Evolutionary conservation across 2,888 invertebrate genomes (phyloP), one percentile per base, ranked within the genome.

Genomic region (Scelioninae gen. 2): DNA sequence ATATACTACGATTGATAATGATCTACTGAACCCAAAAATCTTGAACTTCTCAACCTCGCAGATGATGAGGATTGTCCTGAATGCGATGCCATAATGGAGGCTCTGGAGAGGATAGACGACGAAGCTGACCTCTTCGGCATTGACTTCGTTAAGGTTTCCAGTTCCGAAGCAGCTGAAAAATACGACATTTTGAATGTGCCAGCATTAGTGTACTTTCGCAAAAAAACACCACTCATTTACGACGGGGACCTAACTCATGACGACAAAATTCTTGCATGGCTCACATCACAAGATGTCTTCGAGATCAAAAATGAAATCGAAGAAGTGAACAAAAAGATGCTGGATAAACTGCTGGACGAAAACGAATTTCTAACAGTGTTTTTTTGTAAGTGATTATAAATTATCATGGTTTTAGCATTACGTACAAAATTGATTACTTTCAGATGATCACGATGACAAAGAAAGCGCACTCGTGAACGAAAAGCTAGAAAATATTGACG

Each of bases 281-380:
- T 96, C 39, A 96, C 96, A 19, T 96, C 96, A 48, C 96, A 96
- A 83, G 96, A 96, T 84, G 95, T 96, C 58, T 96, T 96, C 87
- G 96, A 96, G 87, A 93, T 96, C 58, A 96, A 96, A 88, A 96
- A 96, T 83, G 96, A 96, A 90, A 97, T 97, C 82, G 97, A 97
- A 86, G 97, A 97, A 85, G 97, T 98, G 6, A 97, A 97, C 86
- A 92, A 95, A 75, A 96, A 97, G 87, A 97, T 97, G 96, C 88
- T 97, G 81, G 96, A 97, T 83, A 97, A 97, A 87, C 88, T 97
- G 15, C 87, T 97, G 57, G 95, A 96, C 78, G 97, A 97, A 85
- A 96, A 96, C 81, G 97, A 97, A 87, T 97, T 96, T 83, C 89
- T 98, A 52, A 94, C 96, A 4, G 96, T 98, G 58, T 97, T 94